phyloP scores from a whole-genome alignment of 2,797 vertebrate species.

The Oreonectes daqikongensis region DNA sequence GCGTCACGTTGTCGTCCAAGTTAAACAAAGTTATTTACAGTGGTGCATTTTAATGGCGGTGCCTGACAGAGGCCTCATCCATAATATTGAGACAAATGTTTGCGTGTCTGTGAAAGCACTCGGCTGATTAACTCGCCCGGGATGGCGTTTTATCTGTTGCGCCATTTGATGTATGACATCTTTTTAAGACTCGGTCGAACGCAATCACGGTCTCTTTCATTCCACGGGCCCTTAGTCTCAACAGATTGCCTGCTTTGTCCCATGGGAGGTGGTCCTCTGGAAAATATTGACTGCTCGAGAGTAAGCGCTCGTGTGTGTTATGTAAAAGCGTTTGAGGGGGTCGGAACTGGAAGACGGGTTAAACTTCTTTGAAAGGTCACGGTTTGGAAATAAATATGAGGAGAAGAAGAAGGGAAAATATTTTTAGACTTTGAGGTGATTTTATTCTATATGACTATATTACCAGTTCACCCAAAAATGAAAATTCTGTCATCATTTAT shows the following conservation, averaged over 20 bases:
- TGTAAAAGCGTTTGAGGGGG: not conserved
- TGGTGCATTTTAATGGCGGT: constrained; percentile 63
- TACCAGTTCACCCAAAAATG: too few relatives aligned
- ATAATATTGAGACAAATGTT: constrained; percentile 79
- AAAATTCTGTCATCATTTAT: too few relatives aligned
- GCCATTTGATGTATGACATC: constrained; percentile 81
- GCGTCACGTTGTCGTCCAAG: constrained; percentile 30
- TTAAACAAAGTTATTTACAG: constrained; percentile 46
- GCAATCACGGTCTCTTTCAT: constrained; percentile 81
- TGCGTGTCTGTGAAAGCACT: constrained; percentile 72
- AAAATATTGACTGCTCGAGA: constrained; percentile 80
- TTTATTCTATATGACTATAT: too few relatives aligned
- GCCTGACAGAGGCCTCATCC: constrained; percentile 60
- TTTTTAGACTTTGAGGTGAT: too few relatives aligned
- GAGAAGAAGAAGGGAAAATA: not conserved
- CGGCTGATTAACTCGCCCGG: constrained; percentile 79
- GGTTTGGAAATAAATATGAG: not conserved
- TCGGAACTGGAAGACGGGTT: constrained; percentile 29
- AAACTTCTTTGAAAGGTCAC: constrained; percentile 20
- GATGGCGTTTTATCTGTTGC: constrained; percentile 79
- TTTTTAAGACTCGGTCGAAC: constrained; percentile 78
- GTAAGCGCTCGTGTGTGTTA: constrained; percentile 59
- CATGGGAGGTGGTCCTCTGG: constrained; percentile 75
- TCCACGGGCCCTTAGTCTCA: constrained; percentile 59
- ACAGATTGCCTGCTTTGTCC: constrained; percentile 75